A percentile compares a stretch with the other conserved stretches of the same genome.
These are phyloP conservation scores for Muraenolepis orangiensis DNA, from an alignment of 2,797 vertebrate genomes.

Conservation along the genomic window DNA sequence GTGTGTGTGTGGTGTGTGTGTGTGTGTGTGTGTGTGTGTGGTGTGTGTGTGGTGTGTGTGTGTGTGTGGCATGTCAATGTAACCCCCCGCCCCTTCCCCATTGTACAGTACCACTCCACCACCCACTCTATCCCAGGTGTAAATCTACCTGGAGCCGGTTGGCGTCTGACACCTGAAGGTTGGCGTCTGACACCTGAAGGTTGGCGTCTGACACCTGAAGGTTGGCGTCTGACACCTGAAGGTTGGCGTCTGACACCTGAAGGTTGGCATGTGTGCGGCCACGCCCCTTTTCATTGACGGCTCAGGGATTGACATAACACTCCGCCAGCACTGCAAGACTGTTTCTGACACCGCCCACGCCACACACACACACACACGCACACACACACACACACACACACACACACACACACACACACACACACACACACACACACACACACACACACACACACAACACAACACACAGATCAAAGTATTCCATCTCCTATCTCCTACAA, in stretches of 20 bases:
- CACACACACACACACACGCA: conserved; percentile 18
- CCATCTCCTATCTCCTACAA: no score
- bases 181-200: no score
- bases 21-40: not conserved
- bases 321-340: not conserved
- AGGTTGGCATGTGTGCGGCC: not conserved
- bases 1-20: conserved; percentile 11
- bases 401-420: conserved; percentile 15
- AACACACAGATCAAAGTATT: not conserved
- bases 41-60: not conserved
- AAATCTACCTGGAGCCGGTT: not conserved
- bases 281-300: not conserved
- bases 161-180: not conserved
- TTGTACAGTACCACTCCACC: not conserved
- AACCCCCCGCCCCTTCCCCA: not conserved
- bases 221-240: no score
- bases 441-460: conserved; percentile 1
- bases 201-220: no score
- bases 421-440: conserved; percentile 13
- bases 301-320: not conserved
- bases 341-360: conserved; percentile 25
- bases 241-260: not conserved
- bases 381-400: conserved; percentile 22
- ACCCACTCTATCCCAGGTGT: not conserved
- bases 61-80: not conserved